phyloP scores from a whole-genome alignment of 2,113 vertebrate species.

The Laticauda colubrina region DNA sequence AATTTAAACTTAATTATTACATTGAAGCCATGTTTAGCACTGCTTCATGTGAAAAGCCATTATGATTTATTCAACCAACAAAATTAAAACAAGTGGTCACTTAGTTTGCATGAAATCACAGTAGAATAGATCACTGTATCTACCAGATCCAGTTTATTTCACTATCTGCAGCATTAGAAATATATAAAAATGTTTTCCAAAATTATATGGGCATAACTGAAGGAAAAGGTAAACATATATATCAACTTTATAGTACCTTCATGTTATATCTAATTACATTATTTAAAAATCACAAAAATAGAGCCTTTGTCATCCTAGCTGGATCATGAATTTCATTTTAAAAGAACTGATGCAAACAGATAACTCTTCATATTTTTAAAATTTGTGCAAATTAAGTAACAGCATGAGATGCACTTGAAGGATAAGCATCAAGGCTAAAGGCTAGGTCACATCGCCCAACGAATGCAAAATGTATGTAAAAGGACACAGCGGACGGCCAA shows the following conservation, averaged over 20 bases:
- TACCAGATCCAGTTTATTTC: background rate
- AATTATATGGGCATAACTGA: background rate
- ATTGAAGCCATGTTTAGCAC: background rate
- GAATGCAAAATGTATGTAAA: no score
- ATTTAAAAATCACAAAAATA: background rate
- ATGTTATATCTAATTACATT: background rate
- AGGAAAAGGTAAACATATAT: slow-evolving; percentile 19
- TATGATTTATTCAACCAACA: background rate
- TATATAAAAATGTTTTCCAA: slow-evolving; percentile 19
- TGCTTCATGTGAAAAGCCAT: background rate
- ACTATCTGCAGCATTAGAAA: background rate
- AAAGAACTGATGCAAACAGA: background rate
- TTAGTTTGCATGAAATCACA: background rate
- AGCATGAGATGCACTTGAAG: background rate
- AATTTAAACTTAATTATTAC: background rate
- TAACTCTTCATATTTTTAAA: background rate
- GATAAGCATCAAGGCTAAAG: background rate
- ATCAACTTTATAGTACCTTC: background rate
- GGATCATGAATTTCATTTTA: slow-evolving; percentile 37
- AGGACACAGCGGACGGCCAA: no score
- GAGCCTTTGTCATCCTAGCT: background rate
- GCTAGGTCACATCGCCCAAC: no score
- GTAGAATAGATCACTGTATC: background rate
- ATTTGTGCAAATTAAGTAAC: background rate
- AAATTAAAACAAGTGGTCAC: background rate